Evolutionary conservation across 23 tunicate genomes (phyloP), one percentile per base, ranked within the genome.

Genomic region (Halocynthia roretzi): DNA sequence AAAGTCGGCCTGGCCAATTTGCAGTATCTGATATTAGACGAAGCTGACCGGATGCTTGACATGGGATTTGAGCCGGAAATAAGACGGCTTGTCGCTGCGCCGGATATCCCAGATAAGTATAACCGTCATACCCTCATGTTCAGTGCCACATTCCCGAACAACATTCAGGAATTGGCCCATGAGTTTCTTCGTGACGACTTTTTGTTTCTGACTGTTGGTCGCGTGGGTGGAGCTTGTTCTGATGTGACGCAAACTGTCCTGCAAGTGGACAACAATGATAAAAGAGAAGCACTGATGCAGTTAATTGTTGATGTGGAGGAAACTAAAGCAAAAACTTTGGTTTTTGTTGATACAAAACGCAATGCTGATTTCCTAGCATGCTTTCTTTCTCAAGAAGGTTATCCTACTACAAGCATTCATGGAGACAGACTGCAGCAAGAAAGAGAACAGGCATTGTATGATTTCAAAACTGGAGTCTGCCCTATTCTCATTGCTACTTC

Each of bases 361-460:
- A 87, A 94, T 54, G 98, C 98, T 5, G 98, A 93, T 69, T 93
- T 93, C 54, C 84, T 93, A 6, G 98, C 98, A 31, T 83, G 98
- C 56, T 80, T 86, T 31, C 86, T 93, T 18, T 84, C 84, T 5
- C 98, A 93, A 65, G 75, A 77, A 11, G 85, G 74, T 7, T 75
- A 62, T 50, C 98, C 98, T 19, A 93, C 94, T 7, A 93, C 98
- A 2, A 84, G 91, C 61, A 93, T 93, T 20, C 98, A 93, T 76
- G 98, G 98, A 6, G 98, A 89, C 54, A 83, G 98, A 5, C 82
- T 87, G 17, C 98, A 93, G 60, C 86, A 77, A 19, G 91, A 93
- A 71, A 65, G 98, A 50, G 98, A 93, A 71, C 75, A 79, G 68
- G 98, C 98, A 5, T 64, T 93, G 48, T 77, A 86, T 11, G 98